Conservation (phyloP, 2,113 vertebrate species). For the Melierax canorus region DNA sequence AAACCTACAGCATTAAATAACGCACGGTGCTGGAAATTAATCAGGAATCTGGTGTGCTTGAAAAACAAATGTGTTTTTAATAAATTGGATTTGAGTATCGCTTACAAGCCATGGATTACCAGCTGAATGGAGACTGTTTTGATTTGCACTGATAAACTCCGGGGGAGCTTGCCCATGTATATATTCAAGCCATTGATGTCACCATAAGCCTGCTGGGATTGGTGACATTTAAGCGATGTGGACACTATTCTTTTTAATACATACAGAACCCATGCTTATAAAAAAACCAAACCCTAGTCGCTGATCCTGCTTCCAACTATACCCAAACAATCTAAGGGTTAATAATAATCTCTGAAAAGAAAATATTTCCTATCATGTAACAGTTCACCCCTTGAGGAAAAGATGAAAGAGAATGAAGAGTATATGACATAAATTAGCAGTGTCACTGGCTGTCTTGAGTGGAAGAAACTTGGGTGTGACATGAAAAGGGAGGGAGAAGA, state of each 20-base stretch:
- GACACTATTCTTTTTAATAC: background rate
- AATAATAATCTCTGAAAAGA: background rate
- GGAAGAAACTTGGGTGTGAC: background rate
- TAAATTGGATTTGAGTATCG: conserved; percentile 73
- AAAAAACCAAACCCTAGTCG: background rate
- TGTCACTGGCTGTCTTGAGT: background rate
- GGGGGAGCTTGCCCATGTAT: background rate
- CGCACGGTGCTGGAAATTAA: conserved; percentile 65
- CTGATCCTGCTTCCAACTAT: background rate
- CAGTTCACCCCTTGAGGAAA: background rate
- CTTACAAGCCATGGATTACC: conserved; percentile 53
- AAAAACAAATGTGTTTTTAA: conserved; percentile 77
- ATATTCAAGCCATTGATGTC: background rate
- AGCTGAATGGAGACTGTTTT: conserved; percentile 27
- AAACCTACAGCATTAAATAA: conserved; percentile 71
- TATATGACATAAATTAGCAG: background rate
- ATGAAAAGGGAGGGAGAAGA: background rate
- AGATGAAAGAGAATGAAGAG: background rate
- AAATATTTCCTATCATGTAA: background rate
- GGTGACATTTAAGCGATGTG: background rate
- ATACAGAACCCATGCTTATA: background rate
- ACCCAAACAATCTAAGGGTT: background rate
- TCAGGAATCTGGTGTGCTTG: conserved; percentile 69
- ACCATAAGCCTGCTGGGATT: background rate
- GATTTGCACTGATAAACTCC: conserved; percentile 37